Base-by-base conservation (phyloP, 2,888 invertebrate genomes). In the Nesidiocoris tenuis region DNA sequence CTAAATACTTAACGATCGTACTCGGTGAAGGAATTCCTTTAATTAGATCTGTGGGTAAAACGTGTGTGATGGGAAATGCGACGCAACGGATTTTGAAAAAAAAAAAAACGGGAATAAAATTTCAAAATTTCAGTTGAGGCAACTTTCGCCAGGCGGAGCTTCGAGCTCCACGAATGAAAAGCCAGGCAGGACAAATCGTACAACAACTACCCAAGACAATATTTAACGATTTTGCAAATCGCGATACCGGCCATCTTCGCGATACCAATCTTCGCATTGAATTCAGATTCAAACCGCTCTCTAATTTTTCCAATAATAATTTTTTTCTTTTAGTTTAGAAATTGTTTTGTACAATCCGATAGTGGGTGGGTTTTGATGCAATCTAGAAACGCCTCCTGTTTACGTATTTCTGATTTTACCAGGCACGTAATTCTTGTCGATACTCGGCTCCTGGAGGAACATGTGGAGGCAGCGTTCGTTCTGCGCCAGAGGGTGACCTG, bases 351-450 rank as follows among this genome's bases (percentile, higher is more conserved):
- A 66, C 66, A 75, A 75, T 55, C 24, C 22, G 23, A 59, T 59
- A 68, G 75, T 68, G 24, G 64, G 19, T 22, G n/a, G 23, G 71
- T 39, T 39, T 39, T 39, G 39, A 39, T 39, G 39, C 12, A 3
- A 12, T 39, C 12, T 39, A 9, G 7, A 54, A 59, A n/a, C n/a
- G n/a, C n/a, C n/a, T n/a, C n/a, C n/a, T 70, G 77, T 78, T 90
- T 94, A 94, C 88, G 95, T 94, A 87, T 95, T 96, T 84, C 97
- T 89, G 85, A 99, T 98, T 87, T 99, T 98, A 82, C 99, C 99
- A 81, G 99, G 99, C 80, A 98, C 96, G 86, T 99, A 99, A 87
- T 96, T 98, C 88, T 96, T 97, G 86, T 99, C 98, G 85, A 99
- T 98, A 82, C 91, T 90, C 67, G 93, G 92, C 82, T 98, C 98